Base-by-base conservation (phyloP, 1,140 invertebrate species). In the Anastrepha ludens region DNA sequence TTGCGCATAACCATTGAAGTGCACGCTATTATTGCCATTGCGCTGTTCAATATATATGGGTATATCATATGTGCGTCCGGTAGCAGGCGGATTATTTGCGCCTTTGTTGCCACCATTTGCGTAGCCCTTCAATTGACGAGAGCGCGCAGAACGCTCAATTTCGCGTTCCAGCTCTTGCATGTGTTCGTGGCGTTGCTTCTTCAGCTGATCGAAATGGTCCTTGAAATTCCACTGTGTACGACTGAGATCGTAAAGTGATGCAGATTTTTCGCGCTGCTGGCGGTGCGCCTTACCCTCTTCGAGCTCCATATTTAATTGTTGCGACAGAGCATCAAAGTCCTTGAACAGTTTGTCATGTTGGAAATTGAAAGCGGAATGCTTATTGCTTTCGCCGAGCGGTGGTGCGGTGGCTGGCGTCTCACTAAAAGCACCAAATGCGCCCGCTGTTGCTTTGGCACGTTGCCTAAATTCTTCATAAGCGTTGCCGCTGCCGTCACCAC, bases 391-490 rank as follows among this genome's bases (percentile, higher is more conserved):
- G 29, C 87, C 87, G 17, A 85, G 88, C 44, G 88, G 59, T 86
- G 58, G 62, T 50, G 64, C 70, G 85, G 87, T 89, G 89, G 74
- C 65, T 87, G 89, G 55, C 50, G 88, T 50, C 70, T 87, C 29
- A 67, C 67, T 17, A 60, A 20, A 20, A 81, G 70, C 87, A 88
- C 87, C 64, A 85, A 50, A 20, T 59, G 88, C 87, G 86, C 89
- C 91, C 47, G 91, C 90, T 11, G 91, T 90, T 87, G 89, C 92
- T 86, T 93, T 93, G 92, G 92, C 92, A 91, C 90, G 91, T 89
- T 93, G 92, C 92, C 92, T 88, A 93, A 91, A 93, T 93, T 93
- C 92, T 88, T 93, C 92, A 89, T 93, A 93, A 89, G 91, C 90
- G 85, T 47, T 89, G 44, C 59, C 70, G 85, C 58, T 89, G 17